Base-by-base conservation (phyloP, 2,888 invertebrate genomes). In the Orchestes rusci region DNA sequence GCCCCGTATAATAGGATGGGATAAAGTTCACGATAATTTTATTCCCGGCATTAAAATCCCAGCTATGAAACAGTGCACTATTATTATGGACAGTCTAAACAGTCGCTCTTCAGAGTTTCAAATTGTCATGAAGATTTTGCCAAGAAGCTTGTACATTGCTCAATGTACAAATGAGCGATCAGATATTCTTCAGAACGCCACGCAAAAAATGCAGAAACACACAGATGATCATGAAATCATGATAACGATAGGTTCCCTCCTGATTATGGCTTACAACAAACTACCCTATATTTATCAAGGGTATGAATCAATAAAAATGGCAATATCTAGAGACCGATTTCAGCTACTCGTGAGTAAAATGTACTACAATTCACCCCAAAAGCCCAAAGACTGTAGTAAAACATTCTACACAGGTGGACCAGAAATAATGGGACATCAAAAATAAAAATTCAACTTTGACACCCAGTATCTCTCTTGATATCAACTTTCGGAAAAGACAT, bases 161-260 rank as follows among this genome's bases (percentile, higher is more conserved):
- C 34, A 41, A 16, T 41, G 42, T 16, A 42, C 42, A 35, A 42
- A 42, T 17, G 18, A 42, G 42, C 35, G 42, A 10, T 36, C 36
- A 36, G 28, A 35, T 19, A 36, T 35, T 17, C 18, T 42, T 7
- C 29, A 42, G 16, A 12, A 36, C 4, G 20, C 18, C 27, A 36
- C 18, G 13, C 20, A 33, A 34, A 23, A 18, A 16, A 42, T 17
- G 16, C 23, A 20, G 28, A 34, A 36, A 35, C 23, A 4, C 18
- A 36, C 35, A 8, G 42, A 42, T 35, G n/a, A 12, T 12, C 28
- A 42, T 35, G 17, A 42, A 35, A 28, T 42, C 4, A 42, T 42
- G 42, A 36, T 42, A 18, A 5, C 36, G 15, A 17, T 43, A 16
- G 43, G 37, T 15, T 37, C 19, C 15, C 20, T 36, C 16, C 27